These are phyloP conservation scores for Henicopernis longicauda DNA, from an alignment of 2,113 vertebrate genomes.

Conservation along the genomic window DNA sequence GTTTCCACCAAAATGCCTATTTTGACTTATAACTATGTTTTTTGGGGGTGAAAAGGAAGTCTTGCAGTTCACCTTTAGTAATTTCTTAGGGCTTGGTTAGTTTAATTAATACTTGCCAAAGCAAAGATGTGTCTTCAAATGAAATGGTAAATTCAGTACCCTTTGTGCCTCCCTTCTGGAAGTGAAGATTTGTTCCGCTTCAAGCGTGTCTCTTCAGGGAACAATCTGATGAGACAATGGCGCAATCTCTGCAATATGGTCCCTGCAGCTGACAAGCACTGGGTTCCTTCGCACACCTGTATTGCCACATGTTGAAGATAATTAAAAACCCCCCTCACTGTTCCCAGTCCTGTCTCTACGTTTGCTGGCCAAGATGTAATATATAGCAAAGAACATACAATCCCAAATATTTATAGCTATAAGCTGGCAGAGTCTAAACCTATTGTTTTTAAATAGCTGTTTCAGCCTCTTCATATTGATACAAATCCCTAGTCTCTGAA, in stretches of 20 bases:
- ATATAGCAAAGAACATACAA: neutral
- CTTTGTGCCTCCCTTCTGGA: neutral
- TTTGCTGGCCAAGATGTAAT: neutral
- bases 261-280: neutral
- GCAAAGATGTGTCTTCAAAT: neutral
- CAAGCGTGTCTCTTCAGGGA: neutral
- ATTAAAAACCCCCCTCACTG: too few species aligned
- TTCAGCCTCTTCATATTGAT: neutral
- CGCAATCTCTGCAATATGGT: neutral
- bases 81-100: neutral
- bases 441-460: neutral
- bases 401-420: neutral
- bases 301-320: neutral
- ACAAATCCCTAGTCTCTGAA: neutral
- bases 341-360: neutral
- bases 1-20: neutral
- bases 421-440: neutral
- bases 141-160: neutral
- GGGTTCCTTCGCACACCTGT: neutral
- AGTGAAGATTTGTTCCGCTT: neutral
- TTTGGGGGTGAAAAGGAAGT: neutral
- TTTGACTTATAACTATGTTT: neutral
- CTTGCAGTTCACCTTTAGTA: neutral
- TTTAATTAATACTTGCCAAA: neutral
- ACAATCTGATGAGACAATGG: neutral